Evolutionary conservation across 2,113 vertebrate genomes (phyloP), one percentile per base, ranked within the genome.

Genomic region (Spea bombifrons): DNA sequence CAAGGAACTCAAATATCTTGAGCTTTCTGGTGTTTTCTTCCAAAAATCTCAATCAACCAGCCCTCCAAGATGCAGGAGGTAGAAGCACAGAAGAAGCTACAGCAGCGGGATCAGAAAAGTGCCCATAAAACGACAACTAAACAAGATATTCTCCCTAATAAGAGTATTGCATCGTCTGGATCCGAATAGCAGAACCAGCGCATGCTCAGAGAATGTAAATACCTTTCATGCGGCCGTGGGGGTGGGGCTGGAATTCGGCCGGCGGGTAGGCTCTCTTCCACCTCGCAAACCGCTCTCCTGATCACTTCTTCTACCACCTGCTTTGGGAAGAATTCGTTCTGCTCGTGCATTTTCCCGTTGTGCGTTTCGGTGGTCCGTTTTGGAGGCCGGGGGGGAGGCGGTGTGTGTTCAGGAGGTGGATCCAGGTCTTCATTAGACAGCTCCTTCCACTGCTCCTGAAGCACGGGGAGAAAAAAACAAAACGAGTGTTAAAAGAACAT

Each of bases 401-500:
- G 96, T 0, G 89, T 88, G 9, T 96, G 93, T 46, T 96, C 94
- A 0, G 97, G 96, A 3, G 94, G 95, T 10, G 94, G 93, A 1
- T 95, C 95, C 84, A 94, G 83, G 76, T 98, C 96, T 76, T 98
- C 97, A 0, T 95, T 97, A n/a, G 97, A 97, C 9, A 96, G 92
- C 82, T 96, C 95, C 75, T 96, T 97, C 97, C 95, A 98, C 12
- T 96, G 96, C 61, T 96, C 96, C 97, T 99, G 13, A 2, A 64
- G 8, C 6, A 65, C 8, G 48, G 15, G 44, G 8, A 50, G 30
- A 30, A 30, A 30, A 30, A 30, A 30, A 30, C 30, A 44, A 5
- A 44, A 5, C 6, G 2, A 47, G 8, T 47, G 8, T 17, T 15
- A 68, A 17, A 3, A 3, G 30, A 17, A 4, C 57, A 30, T 30